These are phyloP conservation scores for Chondrilla cf. caribensis DNA, from an alignment of 37 sponge, comb jelly and placozoan genomes.

Conservation along the genomic window DNA sequence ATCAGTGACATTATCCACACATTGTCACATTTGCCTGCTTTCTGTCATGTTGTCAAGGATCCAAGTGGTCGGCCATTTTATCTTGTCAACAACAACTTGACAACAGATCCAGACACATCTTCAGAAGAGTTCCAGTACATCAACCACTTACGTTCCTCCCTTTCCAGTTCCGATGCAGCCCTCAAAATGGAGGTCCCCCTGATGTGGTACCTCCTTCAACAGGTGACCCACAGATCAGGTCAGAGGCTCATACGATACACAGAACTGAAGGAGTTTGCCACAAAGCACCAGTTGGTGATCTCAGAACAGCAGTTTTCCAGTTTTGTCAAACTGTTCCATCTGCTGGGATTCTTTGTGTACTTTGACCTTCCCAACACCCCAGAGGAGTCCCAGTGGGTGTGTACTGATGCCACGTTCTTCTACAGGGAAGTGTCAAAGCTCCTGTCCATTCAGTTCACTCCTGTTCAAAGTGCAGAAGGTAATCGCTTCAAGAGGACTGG, in stretches of 20 bases:
- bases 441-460: constrained; percentile 2
- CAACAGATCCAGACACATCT: not conserved
- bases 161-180: not conserved
- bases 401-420: constrained; percentile 1
- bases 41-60: not conserved
- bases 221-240: not conserved
- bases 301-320: constrained; percentile 4
- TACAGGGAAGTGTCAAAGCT: constrained; percentile 15
- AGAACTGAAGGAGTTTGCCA: not conserved
- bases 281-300: not conserved
- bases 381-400: not conserved
- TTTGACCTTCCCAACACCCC: not conserved
- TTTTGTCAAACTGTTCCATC: not conserved
- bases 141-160: not conserved
- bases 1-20: not conserved
- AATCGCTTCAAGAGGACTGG: not conserved
- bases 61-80: not conserved
- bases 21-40: not conserved
- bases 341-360: not conserved
- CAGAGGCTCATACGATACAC: not conserved
- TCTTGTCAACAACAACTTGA: not conserved
- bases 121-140: not conserved
- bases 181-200: not conserved
- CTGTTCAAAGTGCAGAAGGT: no score
- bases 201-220: not conserved